Percentiles rank a stretch among this genome's conserved stretches.
Evolutionary conservation across 2,113 vertebrate species (phyloP).

Genomic region (Petrocephalus microphthalmus): DNA sequence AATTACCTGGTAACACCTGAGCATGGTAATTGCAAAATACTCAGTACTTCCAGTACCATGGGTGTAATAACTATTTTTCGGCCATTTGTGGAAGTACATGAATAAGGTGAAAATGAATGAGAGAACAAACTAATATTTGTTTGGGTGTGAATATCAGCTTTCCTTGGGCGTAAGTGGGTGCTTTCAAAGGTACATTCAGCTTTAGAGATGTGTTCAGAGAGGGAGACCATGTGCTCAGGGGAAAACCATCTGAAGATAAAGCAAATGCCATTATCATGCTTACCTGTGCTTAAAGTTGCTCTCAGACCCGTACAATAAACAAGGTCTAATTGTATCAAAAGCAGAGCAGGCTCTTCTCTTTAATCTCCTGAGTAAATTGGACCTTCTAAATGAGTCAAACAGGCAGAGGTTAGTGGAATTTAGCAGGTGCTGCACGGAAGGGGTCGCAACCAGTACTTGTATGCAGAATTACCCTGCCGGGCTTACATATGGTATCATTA

Average conservation of each 20-base stretch:
- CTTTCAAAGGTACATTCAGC: background rate
- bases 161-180: background rate
- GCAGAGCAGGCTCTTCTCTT: slow-evolving; percentile 7
- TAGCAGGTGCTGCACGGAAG: background rate
- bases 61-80: background rate
- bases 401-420: background rate
- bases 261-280: slow-evolving; percentile 9
- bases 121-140: background rate
- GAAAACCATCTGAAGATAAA: background rate
- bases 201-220: background rate
- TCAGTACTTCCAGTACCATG: background rate
- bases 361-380: slow-evolving; percentile 11
- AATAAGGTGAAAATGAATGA: background rate
- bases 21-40: background rate
- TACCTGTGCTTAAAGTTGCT: background rate
- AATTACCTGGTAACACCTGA: background rate
- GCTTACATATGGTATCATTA: background rate
- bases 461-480: background rate
- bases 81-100: background rate
- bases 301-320: background rate
- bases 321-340: background rate
- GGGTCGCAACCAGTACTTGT: background rate
- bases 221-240: background rate
- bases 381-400: slow-evolving; percentile 7
- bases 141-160: background rate